Conservation (phyloP, 2,113 vertebrate species). For the Siniperca knerii region DNA sequence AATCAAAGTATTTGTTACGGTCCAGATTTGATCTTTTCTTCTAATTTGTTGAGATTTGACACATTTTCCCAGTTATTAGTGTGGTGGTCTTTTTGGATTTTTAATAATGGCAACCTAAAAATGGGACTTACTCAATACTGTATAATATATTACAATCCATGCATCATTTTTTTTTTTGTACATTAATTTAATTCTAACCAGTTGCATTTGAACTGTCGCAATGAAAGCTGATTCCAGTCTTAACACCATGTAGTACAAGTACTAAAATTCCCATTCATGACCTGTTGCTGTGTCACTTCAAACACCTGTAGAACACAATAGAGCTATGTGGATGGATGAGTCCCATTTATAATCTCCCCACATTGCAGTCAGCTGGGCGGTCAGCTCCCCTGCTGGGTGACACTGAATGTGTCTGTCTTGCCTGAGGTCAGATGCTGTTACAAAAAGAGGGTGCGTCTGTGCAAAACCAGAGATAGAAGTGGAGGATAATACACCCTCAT, state of each 20-base stretch:
- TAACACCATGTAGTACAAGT: not conserved
- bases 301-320: not conserved
- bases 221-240: not conserved
- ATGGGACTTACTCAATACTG: not conserved
- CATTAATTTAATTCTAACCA: not conserved
- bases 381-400: not conserved
- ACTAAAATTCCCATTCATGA: not conserved
- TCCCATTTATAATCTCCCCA: not conserved
- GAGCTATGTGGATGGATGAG: not conserved
- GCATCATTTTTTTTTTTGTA: not conserved
- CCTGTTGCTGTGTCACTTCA: not conserved
- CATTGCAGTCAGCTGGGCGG: not conserved
- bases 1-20: not conserved
- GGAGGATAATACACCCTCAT: not conserved
- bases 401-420: not conserved
- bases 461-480: not conserved
- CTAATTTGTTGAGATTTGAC: not conserved
- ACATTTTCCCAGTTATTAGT: not conserved
- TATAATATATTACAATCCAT: not conserved
- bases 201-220: not conserved
- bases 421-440: not conserved
- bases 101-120: not conserved
- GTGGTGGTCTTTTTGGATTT: not conserved
- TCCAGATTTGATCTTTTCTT: not conserved
- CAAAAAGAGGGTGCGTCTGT: constrained; percentile 15